Percentiles rank a stretch among this genome's conserved stretches.
phyloP scores from a whole-genome alignment of 2,797 vertebrate genomes.

The Periophthalmus magnuspinnatus region DNA sequence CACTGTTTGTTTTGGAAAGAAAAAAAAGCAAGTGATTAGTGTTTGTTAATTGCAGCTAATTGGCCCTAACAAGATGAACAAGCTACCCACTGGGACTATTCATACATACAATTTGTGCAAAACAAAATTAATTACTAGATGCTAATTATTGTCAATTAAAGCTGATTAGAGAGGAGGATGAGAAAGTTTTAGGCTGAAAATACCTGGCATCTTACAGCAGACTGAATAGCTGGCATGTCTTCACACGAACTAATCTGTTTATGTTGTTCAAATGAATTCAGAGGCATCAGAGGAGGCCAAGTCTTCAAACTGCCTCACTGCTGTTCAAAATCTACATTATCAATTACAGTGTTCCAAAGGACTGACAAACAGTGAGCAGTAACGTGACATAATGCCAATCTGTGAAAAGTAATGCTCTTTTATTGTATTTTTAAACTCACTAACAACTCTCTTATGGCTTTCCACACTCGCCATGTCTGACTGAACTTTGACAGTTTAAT shows the following conservation, averaged over 20 bases:
- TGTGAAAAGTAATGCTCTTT: neutral
- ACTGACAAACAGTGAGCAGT: neutral
- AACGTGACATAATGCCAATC: neutral
- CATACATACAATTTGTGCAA: constrained; percentile 96
- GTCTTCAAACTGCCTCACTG: neutral
- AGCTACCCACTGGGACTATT: constrained; percentile 95
- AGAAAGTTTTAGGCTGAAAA: constrained; percentile 57
- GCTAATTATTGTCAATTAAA: constrained; percentile 95
- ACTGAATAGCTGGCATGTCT: constrained; percentile 19
- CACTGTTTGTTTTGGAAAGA: constrained; percentile 94
- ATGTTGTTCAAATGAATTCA: neutral
- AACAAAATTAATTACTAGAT: constrained; percentile 99
- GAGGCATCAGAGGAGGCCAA: neutral
- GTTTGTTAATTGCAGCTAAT: constrained; percentile 99
- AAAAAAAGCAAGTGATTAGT: constrained; percentile 90
- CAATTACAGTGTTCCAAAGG: neutral
- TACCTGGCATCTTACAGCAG: constrained; percentile 39
- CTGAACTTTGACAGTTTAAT: neutral
- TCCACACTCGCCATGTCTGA: neutral
- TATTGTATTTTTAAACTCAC: neutral
- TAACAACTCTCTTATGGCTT: neutral
- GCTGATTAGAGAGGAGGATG: constrained; percentile 83
- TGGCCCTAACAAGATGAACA: constrained; percentile 98
- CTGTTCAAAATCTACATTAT: neutral
- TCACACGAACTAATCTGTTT: neutral